phyloP scores from a whole-genome alignment of 2,113 vertebrate genomes.

The Cavia aperea region DNA sequence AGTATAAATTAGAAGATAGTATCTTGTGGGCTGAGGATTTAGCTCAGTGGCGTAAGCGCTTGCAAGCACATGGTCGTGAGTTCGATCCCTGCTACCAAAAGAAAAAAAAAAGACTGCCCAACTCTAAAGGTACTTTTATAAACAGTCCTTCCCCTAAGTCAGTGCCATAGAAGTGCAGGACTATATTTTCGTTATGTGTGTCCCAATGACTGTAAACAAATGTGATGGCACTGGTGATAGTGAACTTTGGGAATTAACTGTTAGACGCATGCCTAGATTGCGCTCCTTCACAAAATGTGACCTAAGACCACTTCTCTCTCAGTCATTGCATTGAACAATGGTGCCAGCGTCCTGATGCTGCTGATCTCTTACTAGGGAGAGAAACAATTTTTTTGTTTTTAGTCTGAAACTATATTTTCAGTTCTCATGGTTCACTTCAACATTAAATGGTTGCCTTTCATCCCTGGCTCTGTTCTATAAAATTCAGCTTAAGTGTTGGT shows the following conservation, averaged over 20 bases:
- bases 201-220: not conserved
- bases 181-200: conserved; percentile 1
- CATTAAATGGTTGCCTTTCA: not conserved
- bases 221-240: not conserved
- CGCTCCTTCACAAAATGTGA: not conserved
- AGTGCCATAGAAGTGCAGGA: not conserved
- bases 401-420: not conserved
- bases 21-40: not conserved
- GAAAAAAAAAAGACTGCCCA: not conserved
- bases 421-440: not conserved
- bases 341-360: not conserved
- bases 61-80: too few species aligned
- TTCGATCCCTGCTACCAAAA: too few species aligned
- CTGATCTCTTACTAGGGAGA: not conserved
- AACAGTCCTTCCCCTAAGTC: not conserved
- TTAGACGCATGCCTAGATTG: not conserved
- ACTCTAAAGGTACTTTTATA: not conserved
- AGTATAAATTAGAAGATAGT: not conserved
- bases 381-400: not conserved
- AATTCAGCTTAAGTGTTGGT: not conserved
- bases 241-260: not conserved
- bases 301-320: not conserved
- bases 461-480: not conserved
- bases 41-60: too few species aligned
- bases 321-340: not conserved